Percentiles rank a stretch among this genome's conserved stretches.
Evolutionary conservation across 1,140 invertebrate genomes (phyloP).

Genomic region (Drosophila novamexicana): DNA sequence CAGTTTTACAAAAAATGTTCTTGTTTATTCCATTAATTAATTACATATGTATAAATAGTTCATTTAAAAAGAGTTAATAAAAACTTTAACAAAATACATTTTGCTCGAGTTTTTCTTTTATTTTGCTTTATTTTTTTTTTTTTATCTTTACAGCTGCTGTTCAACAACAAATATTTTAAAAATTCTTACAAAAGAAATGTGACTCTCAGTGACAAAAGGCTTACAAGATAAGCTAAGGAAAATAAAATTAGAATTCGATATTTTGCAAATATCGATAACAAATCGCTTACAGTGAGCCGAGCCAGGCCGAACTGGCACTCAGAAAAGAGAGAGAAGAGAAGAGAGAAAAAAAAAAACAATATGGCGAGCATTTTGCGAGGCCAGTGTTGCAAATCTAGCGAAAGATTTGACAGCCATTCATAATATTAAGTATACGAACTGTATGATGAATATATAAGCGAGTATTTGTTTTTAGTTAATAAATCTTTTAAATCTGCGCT

Average conservation of each 20-base stretch:
- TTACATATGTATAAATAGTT: slow-evolving; percentile 31
- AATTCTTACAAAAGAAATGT: slow-evolving; percentile 56
- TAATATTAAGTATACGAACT: slow-evolving; percentile 59
- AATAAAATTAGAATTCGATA: slow-evolving; percentile 66
- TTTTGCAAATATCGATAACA: slow-evolving; percentile 70
- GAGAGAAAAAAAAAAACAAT: slow-evolving; percentile 50
- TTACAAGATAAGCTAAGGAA: slow-evolving; percentile 61
- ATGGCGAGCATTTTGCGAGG: slow-evolving; percentile 64
- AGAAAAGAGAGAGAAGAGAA: slow-evolving; percentile 43
- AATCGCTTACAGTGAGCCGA: slow-evolving; percentile 58
- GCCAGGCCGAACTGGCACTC: too few species aligned
- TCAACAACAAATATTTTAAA: slow-evolving; percentile 64
- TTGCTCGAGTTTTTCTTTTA: slow-evolving; percentile 21
- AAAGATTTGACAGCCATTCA: slow-evolving; percentile 51
- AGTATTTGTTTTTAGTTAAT: slow-evolving; percentile 7
- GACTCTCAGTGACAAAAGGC: slow-evolving; percentile 56
- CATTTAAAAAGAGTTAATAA: slow-evolving; percentile 37
- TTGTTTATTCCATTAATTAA: slow-evolving; percentile 24
- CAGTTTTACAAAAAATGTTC: slow-evolving; percentile 59
- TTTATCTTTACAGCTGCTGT: slow-evolving; percentile 73
- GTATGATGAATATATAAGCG: slow-evolving; percentile 45
- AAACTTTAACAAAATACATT: slow-evolving; percentile 62
- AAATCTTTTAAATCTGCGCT: slow-evolving; percentile 15
- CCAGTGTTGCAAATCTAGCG: slow-evolving; percentile 56
- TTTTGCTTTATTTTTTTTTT: slow-evolving; percentile 6